A percentile compares a stretch with the other conserved stretches of the same genome.
Conservation (phyloP, 2,888 invertebrate species). For the Theodoxus fluviatilis region DNA sequence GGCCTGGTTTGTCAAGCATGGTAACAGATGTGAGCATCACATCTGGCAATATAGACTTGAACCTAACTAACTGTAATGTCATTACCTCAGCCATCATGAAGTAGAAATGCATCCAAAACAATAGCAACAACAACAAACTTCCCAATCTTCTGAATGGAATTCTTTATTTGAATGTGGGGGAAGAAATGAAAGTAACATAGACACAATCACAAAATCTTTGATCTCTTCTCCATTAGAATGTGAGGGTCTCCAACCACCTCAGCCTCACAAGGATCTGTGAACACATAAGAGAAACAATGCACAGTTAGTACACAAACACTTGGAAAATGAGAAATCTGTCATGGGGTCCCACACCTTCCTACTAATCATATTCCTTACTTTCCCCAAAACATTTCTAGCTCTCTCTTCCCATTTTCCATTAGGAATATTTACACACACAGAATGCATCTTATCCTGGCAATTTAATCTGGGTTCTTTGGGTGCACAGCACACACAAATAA, state of each 20-base stretch:
- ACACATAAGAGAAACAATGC: constrained; percentile 23
- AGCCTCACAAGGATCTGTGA: constrained; percentile 53
- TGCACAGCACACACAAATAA: neutral
- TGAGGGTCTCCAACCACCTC: constrained; percentile 80
- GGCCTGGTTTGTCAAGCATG: too few species aligned
- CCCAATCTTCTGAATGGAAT: neutral
- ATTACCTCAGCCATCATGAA: too few species aligned
- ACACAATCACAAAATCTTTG: constrained; percentile 28
- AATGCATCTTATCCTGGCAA: neutral
- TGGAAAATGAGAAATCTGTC: neutral
- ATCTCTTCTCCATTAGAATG: constrained; percentile 71
- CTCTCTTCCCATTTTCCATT: too few species aligned
- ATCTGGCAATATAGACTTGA: too few species aligned
- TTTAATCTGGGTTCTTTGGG: neutral
- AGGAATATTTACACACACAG: neutral
- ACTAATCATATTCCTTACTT: neutral
- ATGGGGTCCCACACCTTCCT: neutral
- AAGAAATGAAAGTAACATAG: neutral
- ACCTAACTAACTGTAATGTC: too few species aligned
- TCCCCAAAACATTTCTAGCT: too few species aligned
- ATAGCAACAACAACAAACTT: neutral
- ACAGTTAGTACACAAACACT: neutral
- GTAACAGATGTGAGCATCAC: too few species aligned
- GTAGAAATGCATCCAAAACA: neutral
- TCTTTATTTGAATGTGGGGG: neutral